A percentile compares a stretch with the other conserved stretches of the same genome.
phyloP scores from a whole-genome alignment of 2,888 invertebrate genomes.

The Rhingia campestris region DNA sequence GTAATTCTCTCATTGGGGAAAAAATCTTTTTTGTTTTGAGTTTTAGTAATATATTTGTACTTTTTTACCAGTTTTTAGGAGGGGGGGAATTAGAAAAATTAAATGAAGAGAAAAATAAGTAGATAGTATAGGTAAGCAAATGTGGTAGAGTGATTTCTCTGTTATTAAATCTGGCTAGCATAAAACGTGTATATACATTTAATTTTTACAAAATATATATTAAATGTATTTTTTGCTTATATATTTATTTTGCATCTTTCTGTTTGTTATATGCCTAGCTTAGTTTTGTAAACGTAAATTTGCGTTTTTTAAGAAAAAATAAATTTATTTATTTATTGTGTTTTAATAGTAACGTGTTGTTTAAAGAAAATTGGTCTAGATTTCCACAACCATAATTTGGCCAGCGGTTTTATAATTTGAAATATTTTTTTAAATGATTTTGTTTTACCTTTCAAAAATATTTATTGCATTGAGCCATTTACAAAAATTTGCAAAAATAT shows the following conservation, averaged over 20 bases:
- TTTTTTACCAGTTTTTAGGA: slow-evolving; percentile 74
- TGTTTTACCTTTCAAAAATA: slow-evolving; percentile 7
- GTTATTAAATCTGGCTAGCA: slow-evolving; percentile 48
- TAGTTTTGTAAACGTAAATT: slow-evolving; percentile 45
- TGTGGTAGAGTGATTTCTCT: slow-evolving; percentile 15
- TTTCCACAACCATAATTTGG: slow-evolving; percentile 71
- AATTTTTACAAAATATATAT: slow-evolving; percentile 51
- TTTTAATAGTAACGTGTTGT: slow-evolving; percentile 68
- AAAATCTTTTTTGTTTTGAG: slow-evolving; percentile 47
- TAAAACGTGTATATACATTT: slow-evolving; percentile 59
- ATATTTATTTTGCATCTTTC: slow-evolving; percentile 3
- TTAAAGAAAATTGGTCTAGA: slow-evolving; percentile 73
- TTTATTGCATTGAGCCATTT: slow-evolving; percentile 43
- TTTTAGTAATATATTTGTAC: slow-evolving; percentile 69
- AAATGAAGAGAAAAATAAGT: slow-evolving; percentile 7
- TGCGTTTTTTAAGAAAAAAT: slow-evolving; percentile 49
- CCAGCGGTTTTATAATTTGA: slow-evolving; percentile 51
- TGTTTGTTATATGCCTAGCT: slow-evolving; percentile 35
- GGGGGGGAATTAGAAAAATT: neutral
- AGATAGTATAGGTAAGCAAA: slow-evolving; percentile 8
- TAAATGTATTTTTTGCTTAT: slow-evolving; percentile 43
- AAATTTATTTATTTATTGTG: slow-evolving; percentile 63
- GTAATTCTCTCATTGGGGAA: slow-evolving; percentile 34
- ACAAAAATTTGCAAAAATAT: slow-evolving; percentile 47
- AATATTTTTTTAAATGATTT: slow-evolving; percentile 4